phyloP scores from a whole-genome alignment of 2,888 invertebrate genomes.

The Zaprionus obscuricornis region DNA sequence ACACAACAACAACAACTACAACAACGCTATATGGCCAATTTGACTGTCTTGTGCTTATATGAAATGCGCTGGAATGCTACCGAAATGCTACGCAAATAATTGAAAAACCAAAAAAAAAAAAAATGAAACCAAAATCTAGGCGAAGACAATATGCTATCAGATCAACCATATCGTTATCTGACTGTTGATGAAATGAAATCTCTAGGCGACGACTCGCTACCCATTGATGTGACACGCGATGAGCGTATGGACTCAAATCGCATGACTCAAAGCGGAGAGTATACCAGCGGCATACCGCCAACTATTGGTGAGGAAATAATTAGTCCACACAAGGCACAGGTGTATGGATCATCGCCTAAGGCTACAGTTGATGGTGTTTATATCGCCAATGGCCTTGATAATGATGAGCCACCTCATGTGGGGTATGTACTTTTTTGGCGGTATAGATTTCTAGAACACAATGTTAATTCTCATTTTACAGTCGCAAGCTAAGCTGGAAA shows the following conservation, averaged over 20 bases:
- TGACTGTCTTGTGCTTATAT: conserved; percentile 72
- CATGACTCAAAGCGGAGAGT: conserved; percentile 84
- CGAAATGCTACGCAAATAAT: conserved; percentile 53
- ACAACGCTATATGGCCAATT: conserved; percentile 68
- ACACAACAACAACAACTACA: conserved; percentile 41
- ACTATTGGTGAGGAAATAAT: conserved; percentile 86
- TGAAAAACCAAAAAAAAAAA: conserved; percentile 33
- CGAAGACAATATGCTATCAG: conserved; percentile 95
- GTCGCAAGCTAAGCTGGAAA: conserved; percentile 97
- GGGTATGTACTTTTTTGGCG: conserved; percentile 86
- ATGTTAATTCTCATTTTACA: conserved; percentile 60
- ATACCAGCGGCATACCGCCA: conserved; percentile 81
- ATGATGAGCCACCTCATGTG: conserved; percentile 86
- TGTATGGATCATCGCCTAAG: conserved; percentile 83
- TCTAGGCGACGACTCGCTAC: conserved; percentile 95
- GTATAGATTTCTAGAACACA: neutral
- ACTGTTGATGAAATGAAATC: conserved; percentile 98
- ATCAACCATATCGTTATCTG: conserved; percentile 95
- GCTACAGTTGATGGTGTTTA: conserved; percentile 83
- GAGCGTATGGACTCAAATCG: conserved; percentile 90
- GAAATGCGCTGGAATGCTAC: conserved; percentile 70
- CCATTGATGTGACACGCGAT: conserved; percentile 96
- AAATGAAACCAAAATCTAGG: conserved; percentile 85
- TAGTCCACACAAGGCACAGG: conserved; percentile 86
- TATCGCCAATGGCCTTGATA: conserved; percentile 80